phyloP scores from a whole-genome alignment of 2,113 vertebrate genomes.

The Erythrocebus patas region DNA sequence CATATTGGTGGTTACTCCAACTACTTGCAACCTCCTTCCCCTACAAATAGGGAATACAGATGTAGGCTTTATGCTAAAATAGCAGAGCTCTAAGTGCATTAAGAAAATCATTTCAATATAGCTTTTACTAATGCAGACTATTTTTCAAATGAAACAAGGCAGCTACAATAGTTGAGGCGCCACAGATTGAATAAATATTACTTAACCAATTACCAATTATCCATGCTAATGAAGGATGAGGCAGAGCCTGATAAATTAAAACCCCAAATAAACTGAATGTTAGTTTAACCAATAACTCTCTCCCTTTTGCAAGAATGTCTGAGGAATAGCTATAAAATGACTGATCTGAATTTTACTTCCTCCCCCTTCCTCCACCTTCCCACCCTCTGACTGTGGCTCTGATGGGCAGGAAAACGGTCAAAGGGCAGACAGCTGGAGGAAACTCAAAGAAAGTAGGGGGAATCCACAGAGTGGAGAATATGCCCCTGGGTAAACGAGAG shows the following conservation, averaged over 20 bases:
- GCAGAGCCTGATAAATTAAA: constrained; percentile 71
- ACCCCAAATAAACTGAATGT: constrained; percentile 65
- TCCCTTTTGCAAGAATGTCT: constrained; percentile 38
- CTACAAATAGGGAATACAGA: not conserved
- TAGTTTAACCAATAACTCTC: constrained; percentile 57
- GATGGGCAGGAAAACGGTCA: constrained; percentile 65
- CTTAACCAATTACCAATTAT: constrained; percentile 77
- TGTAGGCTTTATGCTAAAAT: constrained; percentile 53
- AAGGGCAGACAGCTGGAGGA: constrained; percentile 78
- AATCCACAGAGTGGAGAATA: constrained; percentile 64
- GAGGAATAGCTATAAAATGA: constrained; percentile 61
- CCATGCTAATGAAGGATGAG: constrained; percentile 70
- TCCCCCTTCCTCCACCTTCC: constrained; percentile 64
- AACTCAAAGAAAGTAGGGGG: constrained; percentile 55
- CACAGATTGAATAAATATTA: constrained; percentile 73
- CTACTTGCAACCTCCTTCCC: not conserved
- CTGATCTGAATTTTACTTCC: constrained; percentile 68
- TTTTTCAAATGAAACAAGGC: constrained; percentile 70
- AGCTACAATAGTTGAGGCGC: constrained; percentile 72
- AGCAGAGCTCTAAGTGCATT: constrained; percentile 58
- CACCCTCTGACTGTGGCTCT: constrained; percentile 60
- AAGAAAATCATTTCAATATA: constrained; percentile 69
- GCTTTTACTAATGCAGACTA: constrained; percentile 61
- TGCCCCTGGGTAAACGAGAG: constrained; percentile 74
- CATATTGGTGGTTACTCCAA: not conserved